Evolutionary conservation across 92 coral and sea anemone species (phyloP).

Genomic region (Zoanthus sansibaricus): DNA sequence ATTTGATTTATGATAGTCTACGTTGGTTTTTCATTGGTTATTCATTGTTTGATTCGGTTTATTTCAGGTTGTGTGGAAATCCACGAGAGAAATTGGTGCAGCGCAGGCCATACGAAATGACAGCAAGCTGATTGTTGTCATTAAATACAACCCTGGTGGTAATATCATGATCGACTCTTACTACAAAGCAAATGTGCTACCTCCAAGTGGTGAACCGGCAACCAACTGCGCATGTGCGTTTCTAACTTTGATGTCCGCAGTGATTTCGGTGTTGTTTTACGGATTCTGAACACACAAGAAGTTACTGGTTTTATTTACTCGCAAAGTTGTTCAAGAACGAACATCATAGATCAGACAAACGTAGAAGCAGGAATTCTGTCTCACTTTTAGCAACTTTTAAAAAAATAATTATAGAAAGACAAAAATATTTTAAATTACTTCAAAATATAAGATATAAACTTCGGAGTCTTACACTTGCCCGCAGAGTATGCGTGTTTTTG

Average conservation of each 20-base stretch:
- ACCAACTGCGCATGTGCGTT: neutral
- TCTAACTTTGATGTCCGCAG: neutral
- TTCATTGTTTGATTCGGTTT: neutral
- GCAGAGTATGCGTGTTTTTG: too few species aligned
- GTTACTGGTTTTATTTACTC: neutral
- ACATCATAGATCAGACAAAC: too few species aligned
- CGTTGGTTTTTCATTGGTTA: neutral
- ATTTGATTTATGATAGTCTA: too few species aligned
- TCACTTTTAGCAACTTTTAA: too few species aligned
- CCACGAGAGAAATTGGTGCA: slow-evolving; percentile 68
- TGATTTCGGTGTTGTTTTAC: neutral
- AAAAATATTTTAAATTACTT: too few species aligned
- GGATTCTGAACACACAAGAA: neutral
- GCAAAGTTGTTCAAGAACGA: too few species aligned
- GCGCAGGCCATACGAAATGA: slow-evolving; percentile 62
- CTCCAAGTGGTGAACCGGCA: slow-evolving; percentile 19
- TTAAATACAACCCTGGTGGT: slow-evolving; percentile 67
- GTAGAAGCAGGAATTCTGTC: too few species aligned
- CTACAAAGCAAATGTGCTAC: slow-evolving; percentile 54
- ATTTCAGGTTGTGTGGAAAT: slow-evolving; percentile 63
- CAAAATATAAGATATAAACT: too few species aligned
- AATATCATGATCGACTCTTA: slow-evolving; percentile 21
- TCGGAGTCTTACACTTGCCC: too few species aligned
- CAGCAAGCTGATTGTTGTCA: slow-evolving; percentile 48
- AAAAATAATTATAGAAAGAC: too few species aligned